Evolutionary conservation across 37 sponge, comb jelly and placozoan genomes (phyloP).

Genomic region (Eunapius fragilis): DNA sequence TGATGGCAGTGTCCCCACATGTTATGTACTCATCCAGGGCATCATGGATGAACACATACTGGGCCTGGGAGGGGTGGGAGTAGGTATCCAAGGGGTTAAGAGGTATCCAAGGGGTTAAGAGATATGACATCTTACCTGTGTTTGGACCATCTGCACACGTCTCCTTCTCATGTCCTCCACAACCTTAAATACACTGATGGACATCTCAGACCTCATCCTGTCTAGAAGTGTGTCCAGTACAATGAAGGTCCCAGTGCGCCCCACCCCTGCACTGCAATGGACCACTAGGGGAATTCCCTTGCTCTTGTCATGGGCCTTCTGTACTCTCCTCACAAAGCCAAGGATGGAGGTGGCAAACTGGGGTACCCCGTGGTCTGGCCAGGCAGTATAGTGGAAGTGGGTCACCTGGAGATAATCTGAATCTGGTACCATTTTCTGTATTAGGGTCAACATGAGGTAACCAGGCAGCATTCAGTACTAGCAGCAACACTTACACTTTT

Average conservation of each 20-base stretch:
- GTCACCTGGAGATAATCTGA: conserved; percentile 43
- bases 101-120: background rate
- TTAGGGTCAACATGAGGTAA: background rate
- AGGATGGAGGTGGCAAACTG: conserved; percentile 82
- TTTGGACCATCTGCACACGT: conserved; percentile 78
- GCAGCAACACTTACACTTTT: conserved; percentile 40
- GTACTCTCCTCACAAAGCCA: conserved; percentile 70
- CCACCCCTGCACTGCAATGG: conserved; percentile 93
- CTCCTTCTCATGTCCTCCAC: conserved; percentile 57
- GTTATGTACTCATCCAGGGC: conserved; percentile 72
- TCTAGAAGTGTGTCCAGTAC: conserved; percentile 78
- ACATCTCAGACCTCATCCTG: conserved; percentile 38
- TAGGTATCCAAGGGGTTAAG: background rate
- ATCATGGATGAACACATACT: conserved; percentile 83
- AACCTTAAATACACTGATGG: conserved; percentile 66
- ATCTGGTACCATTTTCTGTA: conserved; percentile 13
- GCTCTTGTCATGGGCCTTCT: conserved; percentile 55
- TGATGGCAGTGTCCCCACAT: conserved; percentile 62
- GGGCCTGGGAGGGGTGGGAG: conserved; percentile 31
- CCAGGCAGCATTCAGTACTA: background rate
- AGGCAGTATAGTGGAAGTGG: conserved; percentile 65
- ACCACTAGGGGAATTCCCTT: conserved; percentile 56
- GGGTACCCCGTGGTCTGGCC: conserved; percentile 88
- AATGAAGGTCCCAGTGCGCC: conserved; percentile 85
- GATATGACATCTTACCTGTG: conserved; percentile 76